Evolutionary conservation across 2,888 invertebrate genomes (phyloP).

Genomic region (Isotomurus palustris): DNA sequence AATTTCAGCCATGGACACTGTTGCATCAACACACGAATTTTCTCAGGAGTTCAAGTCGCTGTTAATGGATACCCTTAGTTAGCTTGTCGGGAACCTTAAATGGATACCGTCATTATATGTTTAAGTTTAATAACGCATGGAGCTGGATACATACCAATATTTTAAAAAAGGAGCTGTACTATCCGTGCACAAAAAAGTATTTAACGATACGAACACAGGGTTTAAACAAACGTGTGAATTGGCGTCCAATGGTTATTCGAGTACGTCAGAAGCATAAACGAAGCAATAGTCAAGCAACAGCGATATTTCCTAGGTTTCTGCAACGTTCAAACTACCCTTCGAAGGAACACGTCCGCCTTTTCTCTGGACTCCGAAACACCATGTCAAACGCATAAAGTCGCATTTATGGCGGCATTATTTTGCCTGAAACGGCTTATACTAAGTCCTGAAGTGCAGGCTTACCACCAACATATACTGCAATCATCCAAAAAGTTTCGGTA

Average conservation of each 20-base stretch:
- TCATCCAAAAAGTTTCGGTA: no score
- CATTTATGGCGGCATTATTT: no score
- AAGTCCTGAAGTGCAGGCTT: not conserved
- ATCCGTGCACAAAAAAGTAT: not conserved
- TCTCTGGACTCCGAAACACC: not conserved
- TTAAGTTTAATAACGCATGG: no score
- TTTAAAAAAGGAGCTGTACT: not conserved
- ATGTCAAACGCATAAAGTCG: no score
- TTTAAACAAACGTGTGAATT: not conserved
- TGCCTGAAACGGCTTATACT: no score
- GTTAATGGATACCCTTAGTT: no score
- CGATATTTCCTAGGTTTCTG: not conserved
- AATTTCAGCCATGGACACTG: no score
- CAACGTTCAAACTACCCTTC: not conserved
- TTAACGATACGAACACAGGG: not conserved
- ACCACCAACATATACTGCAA: not conserved
- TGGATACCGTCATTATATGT: no score
- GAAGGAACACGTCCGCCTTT: not conserved
- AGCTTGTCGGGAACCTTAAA: no score
- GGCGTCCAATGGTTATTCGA: not conserved
- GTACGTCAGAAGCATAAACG: not conserved
- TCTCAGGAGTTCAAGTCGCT: no score
- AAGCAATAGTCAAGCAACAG: not conserved
- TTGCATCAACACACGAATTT: no score
- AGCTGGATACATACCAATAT: no score